Base-by-base conservation (phyloP, 2,113 vertebrate genomes). In the Ariopsis seemanni region DNA sequence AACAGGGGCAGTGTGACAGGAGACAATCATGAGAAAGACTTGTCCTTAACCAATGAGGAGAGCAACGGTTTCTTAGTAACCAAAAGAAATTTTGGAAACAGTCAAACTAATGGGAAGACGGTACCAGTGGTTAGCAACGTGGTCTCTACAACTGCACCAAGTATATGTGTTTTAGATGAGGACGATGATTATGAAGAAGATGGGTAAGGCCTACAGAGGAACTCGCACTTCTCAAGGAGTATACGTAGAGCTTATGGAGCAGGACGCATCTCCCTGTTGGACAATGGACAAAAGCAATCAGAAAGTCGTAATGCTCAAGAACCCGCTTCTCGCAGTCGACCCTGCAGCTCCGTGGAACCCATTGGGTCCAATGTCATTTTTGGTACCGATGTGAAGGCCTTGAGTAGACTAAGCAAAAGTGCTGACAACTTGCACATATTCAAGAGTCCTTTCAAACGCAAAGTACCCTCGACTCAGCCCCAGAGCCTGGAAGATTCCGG, bases 181-280 rank as follows among this genome's bases (percentile, higher is more conserved):
- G 93, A 90, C 0, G 97, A 98, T 20, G 92, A 96, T 55, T 96
- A 95, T 0, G 96, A 96, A 1, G 94, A 91, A 0, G 95, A 94
- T 79, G 95, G 93, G 11, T 95, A 95, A 18, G 94, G 94, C 58
- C 96, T 97, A 79, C 92, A 94, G 42, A 95, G 98, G 83, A 97
- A 96, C 83, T 96, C 97, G 0, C 96, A 96, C 57, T 95, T 96
- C 53, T 99, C 98, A 0, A 96, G 96, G 78, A 99, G 98, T 91
- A 96, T 99, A 88, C 95, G 97, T 86, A 95, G 95, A 67, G 97
- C 98, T 1, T 99, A 98, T 0, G 96, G 97, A 82, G 91, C 94
- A 10, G 98, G 98, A n/a, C 96, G 97, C 80, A 97, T 99, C 90
- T 93, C 96, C 89, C 89, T 98, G 74, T 60, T 95, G 6, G 97